These are phyloP conservation scores for Bergia puertoricense DNA, from an alignment of 92 coral and sea anemone genomes.

Conservation along the genomic window DNA sequence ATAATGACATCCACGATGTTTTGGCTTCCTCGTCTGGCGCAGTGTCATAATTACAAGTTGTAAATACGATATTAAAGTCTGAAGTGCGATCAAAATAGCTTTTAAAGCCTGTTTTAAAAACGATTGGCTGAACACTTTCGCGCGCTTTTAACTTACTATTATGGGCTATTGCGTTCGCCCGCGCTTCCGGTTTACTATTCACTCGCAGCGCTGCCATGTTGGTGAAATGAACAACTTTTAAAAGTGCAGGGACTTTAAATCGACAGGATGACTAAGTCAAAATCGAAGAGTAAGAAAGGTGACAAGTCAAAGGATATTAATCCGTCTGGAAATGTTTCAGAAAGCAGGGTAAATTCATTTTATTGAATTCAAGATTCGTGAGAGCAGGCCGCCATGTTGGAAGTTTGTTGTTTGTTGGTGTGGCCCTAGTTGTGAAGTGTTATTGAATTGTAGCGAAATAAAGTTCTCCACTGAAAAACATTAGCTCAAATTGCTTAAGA, in stretches of 20 bases:
- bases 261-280: slow-evolving; percentile 88
- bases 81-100: slow-evolving; percentile 20
- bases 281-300: slow-evolving; percentile 85
- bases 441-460: not conserved
- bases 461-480: slow-evolving; percentile 3
- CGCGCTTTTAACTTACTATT: slow-evolving; percentile 81
- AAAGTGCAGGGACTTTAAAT: not conserved
- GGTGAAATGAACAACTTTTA: not conserved
- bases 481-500: slow-evolving; percentile 22
- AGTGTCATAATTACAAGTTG: slow-evolving; percentile 3
- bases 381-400: slow-evolving; percentile 76
- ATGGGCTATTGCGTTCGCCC: slow-evolving; percentile 51
- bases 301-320: slow-evolving; percentile 69
- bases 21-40: slow-evolving; percentile 8
- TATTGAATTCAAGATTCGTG: not conserved
- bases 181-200: slow-evolving; percentile 42
- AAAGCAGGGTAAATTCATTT: slow-evolving; percentile 62
- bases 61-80: not conserved
- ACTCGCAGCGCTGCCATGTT: slow-evolving; percentile 15
- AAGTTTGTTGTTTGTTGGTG: slow-evolving; percentile 20
- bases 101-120: slow-evolving; percentile 24
- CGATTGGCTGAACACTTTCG: slow-evolving; percentile 68
- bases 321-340: slow-evolving; percentile 49
- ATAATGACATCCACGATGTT: not conserved
- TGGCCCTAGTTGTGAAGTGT: not conserved